Evolutionary conservation across 2,797 vertebrate genomes (phyloP), one percentile per base, ranked within the genome.

Genomic region (Bradypus variegatus): DNA sequence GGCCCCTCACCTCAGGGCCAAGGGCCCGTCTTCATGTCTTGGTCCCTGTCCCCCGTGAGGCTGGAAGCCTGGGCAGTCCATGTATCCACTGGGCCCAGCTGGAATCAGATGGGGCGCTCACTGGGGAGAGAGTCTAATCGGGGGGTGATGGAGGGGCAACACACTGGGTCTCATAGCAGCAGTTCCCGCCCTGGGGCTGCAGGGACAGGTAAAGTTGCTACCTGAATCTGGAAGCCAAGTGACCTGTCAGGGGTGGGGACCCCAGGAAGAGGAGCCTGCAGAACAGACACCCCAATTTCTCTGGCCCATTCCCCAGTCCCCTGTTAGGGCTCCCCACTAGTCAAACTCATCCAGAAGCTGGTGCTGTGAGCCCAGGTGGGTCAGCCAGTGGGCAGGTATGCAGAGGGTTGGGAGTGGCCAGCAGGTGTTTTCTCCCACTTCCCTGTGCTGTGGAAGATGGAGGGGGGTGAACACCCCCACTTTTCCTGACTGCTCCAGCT

Each of bases 381-480:
- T 41, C 38, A 27, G 12, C 29, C 41, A 18, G 2, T 4, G 27
- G 64, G 55, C 5, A 60, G 31, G 76, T 15, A 15, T 1, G 0
- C 29, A 41, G 67, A 60, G 13, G 10, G 13, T 1, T 36, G 60
- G 21, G 21, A 77, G 18, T 82, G 38, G 31, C 25, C 15, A 1
- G 27, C 25, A 31, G 31, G 31, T 27, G 0, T 6, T 23, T n/a
- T 64, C n/a, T 69, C n/a, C 15, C n/a, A 14, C 33, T 36, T 50
- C 50, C 48, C 65, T 4, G 45, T 27, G 58, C 31, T n/a, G 25
- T 1, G 36, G 29, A 65, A 45, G 48, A 55, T 14, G 53, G 2
- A 50, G 33, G 48, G 60, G 29, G 45, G 18, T 6, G 14, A 53
- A 64, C 29, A 7, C 36, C 9, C 11, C 60, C n/a, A 3, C 73